These are phyloP conservation scores for Kryphioiulus occultus DNA, from an alignment of 2,888 invertebrate genomes.

Conservation along the genomic window DNA sequence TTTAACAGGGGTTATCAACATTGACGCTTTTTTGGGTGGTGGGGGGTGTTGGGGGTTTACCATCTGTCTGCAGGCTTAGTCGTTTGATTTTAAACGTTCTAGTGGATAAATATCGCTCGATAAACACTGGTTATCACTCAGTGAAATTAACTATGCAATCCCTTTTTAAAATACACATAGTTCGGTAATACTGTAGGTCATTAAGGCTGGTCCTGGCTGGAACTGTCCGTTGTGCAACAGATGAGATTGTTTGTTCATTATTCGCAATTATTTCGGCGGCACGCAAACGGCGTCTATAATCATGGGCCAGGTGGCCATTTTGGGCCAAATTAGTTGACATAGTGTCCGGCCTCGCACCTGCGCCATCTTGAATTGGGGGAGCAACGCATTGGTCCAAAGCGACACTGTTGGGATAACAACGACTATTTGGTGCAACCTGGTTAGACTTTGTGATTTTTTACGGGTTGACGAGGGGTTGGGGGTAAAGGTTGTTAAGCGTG, in stretches of 20 bases:
- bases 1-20: too few relatives aligned
- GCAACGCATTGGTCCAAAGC: neutral
- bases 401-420: neutral
- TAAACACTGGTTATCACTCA: too few relatives aligned
- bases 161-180: too few relatives aligned
- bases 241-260: conserved; percentile 27
- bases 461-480: neutral
- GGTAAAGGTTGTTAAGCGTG: neutral
- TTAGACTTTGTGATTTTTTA: neutral
- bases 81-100: too few relatives aligned
- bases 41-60: too few relatives aligned
- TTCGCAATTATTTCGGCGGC: neutral
- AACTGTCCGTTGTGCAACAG: neutral
- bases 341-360: neutral
- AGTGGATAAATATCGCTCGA: too few relatives aligned
- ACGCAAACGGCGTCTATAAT: neutral
- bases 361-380: neutral
- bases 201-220: neutral
- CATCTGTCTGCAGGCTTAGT: too few relatives aligned
- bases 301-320: neutral
- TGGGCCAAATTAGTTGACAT: neutral
- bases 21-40: too few relatives aligned
- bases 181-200: neutral
- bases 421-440: neutral
- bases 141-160: too few relatives aligned